Conservation (phyloP, 2,888 invertebrate species). For the Saturnia japonica region DNA sequence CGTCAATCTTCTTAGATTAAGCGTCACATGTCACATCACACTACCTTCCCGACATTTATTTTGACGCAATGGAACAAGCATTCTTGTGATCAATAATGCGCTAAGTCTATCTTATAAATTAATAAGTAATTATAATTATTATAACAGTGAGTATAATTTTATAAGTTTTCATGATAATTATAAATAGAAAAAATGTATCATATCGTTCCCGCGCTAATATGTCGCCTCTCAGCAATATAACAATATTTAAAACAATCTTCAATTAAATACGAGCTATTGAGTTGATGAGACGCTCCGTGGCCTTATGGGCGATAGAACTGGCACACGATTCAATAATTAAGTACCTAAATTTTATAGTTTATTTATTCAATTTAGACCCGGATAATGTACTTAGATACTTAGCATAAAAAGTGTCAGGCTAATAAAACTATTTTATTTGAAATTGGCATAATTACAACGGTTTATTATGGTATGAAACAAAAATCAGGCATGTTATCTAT, state of each 20-base stretch:
- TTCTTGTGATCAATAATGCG: neutral
- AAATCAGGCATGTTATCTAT: too few relatives aligned
- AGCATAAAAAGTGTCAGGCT: too few relatives aligned
- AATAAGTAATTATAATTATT: neutral
- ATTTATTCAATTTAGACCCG: neutral
- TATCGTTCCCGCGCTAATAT: neutral
- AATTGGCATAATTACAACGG: too few relatives aligned
- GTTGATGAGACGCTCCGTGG: neutral
- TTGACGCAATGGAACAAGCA: neutral
- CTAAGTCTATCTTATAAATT: too few relatives aligned
- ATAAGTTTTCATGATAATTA: neutral
- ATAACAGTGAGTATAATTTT: neutral
- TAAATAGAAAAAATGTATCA: neutral
- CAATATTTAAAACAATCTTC: slow-evolving; percentile 4
- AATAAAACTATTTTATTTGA: too few relatives aligned
- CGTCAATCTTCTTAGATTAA: slow-evolving; percentile 10
- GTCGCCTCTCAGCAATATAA: neutral
- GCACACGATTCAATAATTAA: neutral
- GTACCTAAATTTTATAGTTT: too few relatives aligned
- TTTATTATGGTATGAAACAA: too few relatives aligned
- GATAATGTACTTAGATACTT: too few relatives aligned
- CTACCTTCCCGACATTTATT: slow-evolving; percentile 2
- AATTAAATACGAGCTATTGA: neutral
- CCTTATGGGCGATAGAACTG: neutral
- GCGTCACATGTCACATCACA: too few relatives aligned